Percentiles rank a stretch among this genome's conserved stretches.
Conservation (phyloP, 2,888 invertebrate species). For the Lissonota sp. region DNA sequence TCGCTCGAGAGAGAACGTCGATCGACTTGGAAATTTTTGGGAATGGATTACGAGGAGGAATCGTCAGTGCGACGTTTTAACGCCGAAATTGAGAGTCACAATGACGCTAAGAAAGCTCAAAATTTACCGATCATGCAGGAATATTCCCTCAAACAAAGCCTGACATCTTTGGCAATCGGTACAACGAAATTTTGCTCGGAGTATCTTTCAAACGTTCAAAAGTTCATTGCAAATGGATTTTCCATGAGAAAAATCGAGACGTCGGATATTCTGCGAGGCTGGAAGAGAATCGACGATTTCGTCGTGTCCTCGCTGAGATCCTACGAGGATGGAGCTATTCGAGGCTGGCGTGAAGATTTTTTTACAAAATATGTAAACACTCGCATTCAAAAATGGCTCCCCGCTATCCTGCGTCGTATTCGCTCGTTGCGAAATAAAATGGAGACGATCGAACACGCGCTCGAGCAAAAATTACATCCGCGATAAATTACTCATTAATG, state of each 20-base stretch:
- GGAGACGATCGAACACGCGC: constrained; percentile 12
- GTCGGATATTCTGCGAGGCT: constrained; percentile 11
- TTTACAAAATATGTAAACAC: constrained; percentile 2
- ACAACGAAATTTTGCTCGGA: not conserved
- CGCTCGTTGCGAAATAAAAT: constrained; percentile 35
- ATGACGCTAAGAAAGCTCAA: not conserved
- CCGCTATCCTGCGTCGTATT: constrained; percentile 18
- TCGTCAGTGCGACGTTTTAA: not conserved
- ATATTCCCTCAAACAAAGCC: constrained; percentile 10
- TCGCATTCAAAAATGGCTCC: constrained; percentile 1
- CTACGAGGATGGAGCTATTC: not conserved
- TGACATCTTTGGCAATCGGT: not conserved
- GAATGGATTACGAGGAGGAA: not conserved
- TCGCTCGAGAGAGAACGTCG: not conserved
- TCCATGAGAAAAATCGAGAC: not conserved
- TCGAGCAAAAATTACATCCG: constrained; percentile 32
- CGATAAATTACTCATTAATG: constrained; percentile 26
- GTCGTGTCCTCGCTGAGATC: constrained; percentile 21
- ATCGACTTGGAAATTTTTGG: not conserved
- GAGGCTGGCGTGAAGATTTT: not conserved
- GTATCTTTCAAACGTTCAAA: not conserved
- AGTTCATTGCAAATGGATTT: not conserved
- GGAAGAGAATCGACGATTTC: constrained; percentile 39
- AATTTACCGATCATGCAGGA: not conserved
- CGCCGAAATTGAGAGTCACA: not conserved